Evolutionary conservation across 37 sponge, comb jelly and placozoan species (phyloP).

Genomic region (Chondrilla cf. caribensis): DNA sequence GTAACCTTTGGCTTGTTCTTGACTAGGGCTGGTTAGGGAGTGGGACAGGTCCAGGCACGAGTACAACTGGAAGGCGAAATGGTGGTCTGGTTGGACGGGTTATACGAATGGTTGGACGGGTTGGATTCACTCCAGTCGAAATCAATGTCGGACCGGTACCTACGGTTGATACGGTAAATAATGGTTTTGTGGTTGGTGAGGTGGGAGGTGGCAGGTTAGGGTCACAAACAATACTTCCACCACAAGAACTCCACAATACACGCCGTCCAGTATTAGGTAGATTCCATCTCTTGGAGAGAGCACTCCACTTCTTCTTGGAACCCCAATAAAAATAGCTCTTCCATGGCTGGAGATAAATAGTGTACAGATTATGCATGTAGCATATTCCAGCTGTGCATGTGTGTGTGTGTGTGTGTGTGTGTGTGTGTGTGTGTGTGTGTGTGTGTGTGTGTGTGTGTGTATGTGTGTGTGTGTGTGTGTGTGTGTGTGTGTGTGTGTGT

Average conservation of each 20-base stretch:
- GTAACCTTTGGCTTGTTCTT: too few species aligned
- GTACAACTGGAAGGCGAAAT: too few species aligned
- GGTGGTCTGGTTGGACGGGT: not conserved
- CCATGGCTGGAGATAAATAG: conserved; percentile 9
- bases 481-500: too few species aligned
- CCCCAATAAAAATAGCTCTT: conserved; percentile 5
- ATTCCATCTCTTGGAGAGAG: conserved; percentile 18
- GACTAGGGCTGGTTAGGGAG: too few species aligned
- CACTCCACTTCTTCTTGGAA: conserved; percentile 19
- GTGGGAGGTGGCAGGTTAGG: not conserved
- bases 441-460: too few species aligned
- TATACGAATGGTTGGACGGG: not conserved
- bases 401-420: too few species aligned
- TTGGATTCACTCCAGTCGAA: not conserved
- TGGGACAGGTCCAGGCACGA: too few species aligned
- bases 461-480: too few species aligned
- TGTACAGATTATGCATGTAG: not conserved
- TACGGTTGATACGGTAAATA: not conserved
- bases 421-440: too few species aligned
- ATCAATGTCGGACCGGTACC: not conserved
- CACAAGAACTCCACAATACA: conserved; percentile 7
- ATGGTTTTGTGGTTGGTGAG: not conserved
- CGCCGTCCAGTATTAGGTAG: not conserved
- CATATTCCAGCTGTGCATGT: not conserved
- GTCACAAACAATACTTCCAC: conserved; percentile 15